A percentile compares a stretch with the other conserved stretches of the same genome.
These are phyloP conservation scores for Eretmocerus hayati DNA, from an alignment of 2,888 invertebrate genomes.

Conservation along the genomic window DNA sequence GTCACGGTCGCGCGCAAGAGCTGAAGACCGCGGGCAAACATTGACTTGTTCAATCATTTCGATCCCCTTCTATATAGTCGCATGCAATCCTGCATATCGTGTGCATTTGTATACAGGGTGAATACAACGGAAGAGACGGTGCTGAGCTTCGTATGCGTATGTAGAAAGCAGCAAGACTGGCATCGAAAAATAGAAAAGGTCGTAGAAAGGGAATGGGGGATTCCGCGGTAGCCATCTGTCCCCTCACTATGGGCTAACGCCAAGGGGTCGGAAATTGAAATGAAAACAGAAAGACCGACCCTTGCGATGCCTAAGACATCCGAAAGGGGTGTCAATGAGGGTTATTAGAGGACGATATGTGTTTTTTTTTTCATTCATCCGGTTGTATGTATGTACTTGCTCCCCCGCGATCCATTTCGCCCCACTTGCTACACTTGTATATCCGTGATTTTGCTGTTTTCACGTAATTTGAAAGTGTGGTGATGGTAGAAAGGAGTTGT, in stretches of 20 bases:
- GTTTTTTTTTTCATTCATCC: conserved; percentile 27
- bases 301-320: conserved; percentile 25
- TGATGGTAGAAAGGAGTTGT: neutral
- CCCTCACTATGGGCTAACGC: neutral
- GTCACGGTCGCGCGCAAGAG: too few species aligned
- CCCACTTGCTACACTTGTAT: neutral
- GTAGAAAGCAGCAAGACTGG: too few species aligned
- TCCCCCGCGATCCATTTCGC: too few species aligned
- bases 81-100: neutral
- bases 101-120: too few species aligned
- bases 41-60: conserved; percentile 46
- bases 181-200: too few species aligned
- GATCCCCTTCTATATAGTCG: conserved; percentile 21
- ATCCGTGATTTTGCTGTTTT: neutral
- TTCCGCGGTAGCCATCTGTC: conserved; percentile 40
- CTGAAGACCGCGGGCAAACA: conserved; percentile 40
- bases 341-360: conserved; percentile 47
- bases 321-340: conserved; percentile 44
- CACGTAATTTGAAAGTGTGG: neutral
- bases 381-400: neutral
- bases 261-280: conserved; percentile 44
- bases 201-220: conserved; percentile 2
- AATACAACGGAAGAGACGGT: too few species aligned
- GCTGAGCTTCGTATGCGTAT: too few species aligned
- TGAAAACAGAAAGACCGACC: conserved; percentile 41